Conservation (phyloP, 2,888 invertebrate genomes). For the Leptinotarsa rubiginosa region DNA sequence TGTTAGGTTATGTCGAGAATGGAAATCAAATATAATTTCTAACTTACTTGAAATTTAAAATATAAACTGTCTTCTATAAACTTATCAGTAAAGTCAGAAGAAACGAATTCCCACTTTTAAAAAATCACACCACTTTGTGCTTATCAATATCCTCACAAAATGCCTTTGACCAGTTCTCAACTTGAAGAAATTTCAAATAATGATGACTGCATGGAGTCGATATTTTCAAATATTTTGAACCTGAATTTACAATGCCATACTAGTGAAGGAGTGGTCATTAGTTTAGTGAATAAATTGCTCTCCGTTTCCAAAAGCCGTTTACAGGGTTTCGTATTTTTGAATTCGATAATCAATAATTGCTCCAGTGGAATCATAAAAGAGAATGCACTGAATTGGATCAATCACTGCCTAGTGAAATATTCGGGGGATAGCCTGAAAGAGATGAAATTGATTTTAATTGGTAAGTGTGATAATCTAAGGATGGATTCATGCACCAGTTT, state of each 20-base stretch:
- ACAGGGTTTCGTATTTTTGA: constrained; percentile 50
- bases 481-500: not conserved
- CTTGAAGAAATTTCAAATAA: constrained; percentile 2
- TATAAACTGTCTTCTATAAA: too few relatives aligned
- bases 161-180: constrained; percentile 23
- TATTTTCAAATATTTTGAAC: constrained; percentile 35
- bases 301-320: constrained; percentile 44
- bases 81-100: too few relatives aligned
- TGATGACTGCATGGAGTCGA: not conserved
- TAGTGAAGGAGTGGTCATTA: constrained; percentile 44
- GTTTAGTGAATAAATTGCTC: constrained; percentile 46
- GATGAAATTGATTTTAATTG: constrained; percentile 41
- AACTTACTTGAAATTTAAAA: too few relatives aligned
- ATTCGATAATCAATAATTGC: constrained; percentile 42
- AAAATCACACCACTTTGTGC: not conserved
- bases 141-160: constrained; percentile 1
- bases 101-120: too few relatives aligned
- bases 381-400: constrained; percentile 48
- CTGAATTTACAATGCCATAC: constrained; percentile 44
- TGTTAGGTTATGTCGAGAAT: too few relatives aligned
- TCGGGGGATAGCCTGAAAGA: constrained; percentile 47
- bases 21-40: too few relatives aligned
- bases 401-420: constrained; percentile 47
- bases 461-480: constrained; percentile 11
- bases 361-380: constrained; percentile 39